Percentiles rank a stretch among this genome's conserved stretches.
phyloP scores from a whole-genome alignment of 2,113 vertebrate genomes.

The Cichladusa arquata region DNA sequence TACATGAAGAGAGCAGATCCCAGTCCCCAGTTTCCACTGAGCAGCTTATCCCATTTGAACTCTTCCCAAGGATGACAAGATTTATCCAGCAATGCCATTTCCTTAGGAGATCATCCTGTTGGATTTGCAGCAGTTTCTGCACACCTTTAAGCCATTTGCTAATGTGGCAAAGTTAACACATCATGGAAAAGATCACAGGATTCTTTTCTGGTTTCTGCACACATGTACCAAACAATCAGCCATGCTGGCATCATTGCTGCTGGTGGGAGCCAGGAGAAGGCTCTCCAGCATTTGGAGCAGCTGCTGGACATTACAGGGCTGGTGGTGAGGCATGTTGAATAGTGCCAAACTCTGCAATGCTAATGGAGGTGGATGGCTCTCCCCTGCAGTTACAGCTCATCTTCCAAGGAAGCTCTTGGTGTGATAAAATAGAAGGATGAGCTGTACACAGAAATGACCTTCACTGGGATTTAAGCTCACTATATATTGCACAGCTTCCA shows the following conservation, averaged over 20 bases:
- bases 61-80: background rate
- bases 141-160: background rate
- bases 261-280: background rate
- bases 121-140: background rate
- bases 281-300: background rate
- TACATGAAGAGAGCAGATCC: background rate
- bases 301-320: background rate
- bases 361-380: background rate
- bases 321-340: background rate
- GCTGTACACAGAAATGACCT: background rate
- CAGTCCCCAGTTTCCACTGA: background rate
- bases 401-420: background rate
- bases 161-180: background rate
- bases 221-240: background rate
- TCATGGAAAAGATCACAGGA: background rate
- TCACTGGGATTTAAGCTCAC: background rate
- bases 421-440: background rate
- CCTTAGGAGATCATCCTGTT: background rate
- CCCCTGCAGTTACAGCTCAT: background rate
- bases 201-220: background rate
- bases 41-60: background rate
- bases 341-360: background rate
- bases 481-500: background rate
- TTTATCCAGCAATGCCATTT: background rate
- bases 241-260: rapidly evolving